Percentiles rank a stretch among this genome's conserved stretches.
These are phyloP conservation scores for Cassiopea andromeda DNA, from an alignment of 30 jellyfish, hydroid and myxozoan species.

Conservation along the genomic window DNA sequence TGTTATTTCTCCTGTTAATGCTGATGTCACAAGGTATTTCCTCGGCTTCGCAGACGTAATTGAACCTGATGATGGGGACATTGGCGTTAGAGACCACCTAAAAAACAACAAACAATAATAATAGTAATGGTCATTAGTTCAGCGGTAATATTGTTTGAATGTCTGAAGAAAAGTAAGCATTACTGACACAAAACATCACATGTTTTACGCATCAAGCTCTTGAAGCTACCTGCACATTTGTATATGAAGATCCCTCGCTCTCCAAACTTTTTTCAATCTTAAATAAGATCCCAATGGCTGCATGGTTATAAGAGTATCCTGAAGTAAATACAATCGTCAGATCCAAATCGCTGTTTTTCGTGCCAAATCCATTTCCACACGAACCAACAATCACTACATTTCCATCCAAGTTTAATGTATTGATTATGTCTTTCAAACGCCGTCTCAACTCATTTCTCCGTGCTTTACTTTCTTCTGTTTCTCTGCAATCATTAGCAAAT, in stretches of 20 bases:
- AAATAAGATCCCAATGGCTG: not conserved
- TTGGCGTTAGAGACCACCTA: constrained; percentile 26
- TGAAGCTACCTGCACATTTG: not conserved
- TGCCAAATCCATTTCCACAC: constrained; percentile 40
- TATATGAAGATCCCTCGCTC: not conserved
- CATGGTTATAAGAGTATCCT: not conserved
- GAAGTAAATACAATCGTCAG: not conserved
- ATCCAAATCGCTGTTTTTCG: constrained; percentile 44
- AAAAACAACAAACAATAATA: not conserved
- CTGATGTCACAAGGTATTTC: constrained; percentile 38
- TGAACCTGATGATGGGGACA: constrained; percentile 52
- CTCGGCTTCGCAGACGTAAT: not conserved
- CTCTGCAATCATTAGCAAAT: not conserved
- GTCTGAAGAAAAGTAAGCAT: too few relatives aligned
- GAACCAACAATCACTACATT: constrained; percentile 51
- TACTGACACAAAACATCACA: too few relatives aligned
- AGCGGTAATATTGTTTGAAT: not conserved
- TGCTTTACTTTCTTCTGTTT: not conserved
- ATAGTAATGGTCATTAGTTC: not conserved
- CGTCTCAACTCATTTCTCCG: not conserved
- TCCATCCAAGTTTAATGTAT: not conserved
- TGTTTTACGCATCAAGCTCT: too few relatives aligned
- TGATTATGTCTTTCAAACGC: constrained; percentile 25
- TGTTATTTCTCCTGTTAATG: constrained; percentile 9
- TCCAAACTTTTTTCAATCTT: not conserved